Base-by-base conservation (phyloP, 1,140 invertebrate genomes). In the Leptopilina clavipes region DNA sequence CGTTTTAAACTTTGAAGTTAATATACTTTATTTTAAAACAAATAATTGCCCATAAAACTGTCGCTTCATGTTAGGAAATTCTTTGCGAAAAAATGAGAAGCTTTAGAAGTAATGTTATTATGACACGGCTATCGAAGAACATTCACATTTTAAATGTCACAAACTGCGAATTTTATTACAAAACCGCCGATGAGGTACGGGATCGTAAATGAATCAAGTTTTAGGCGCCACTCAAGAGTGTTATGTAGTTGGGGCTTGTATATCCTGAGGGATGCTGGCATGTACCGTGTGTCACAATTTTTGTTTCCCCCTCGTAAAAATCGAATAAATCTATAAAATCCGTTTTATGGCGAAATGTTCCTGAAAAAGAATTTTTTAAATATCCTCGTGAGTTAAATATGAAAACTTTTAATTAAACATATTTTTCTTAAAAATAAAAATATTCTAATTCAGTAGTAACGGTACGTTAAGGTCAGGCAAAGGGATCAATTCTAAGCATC, bases 121-220 rank as follows among this genome's bases (percentile, higher is more conserved):
- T n/a, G n/a, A 52, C n/a, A 17, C 14, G 5, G 14, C 17, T 52
- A 52, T 52, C 14, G 48, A 52, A 48, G n/a, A 48, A n/a, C 12
- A 17, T 17, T 7, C n/a, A 52, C 48, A 17, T 52, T 52, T 52
- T 17, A 52, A 52, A 52, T 52, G 6, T 43, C 76, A 52, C 65
- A 56, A 77, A 81, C 77, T 40, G n/a, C n/a, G 71, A 77, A 65
- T 72, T 75, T 70, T 75, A 73, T 56, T 72, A 14, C 37, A 59
- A n/a, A n/a, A 14, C 11, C 9, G 14, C 43, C 54, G 45, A 76
- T 83, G 76, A 79, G 78, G 70, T 44, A 19, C 45, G 25, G 72
- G 72, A 73, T 75, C 43, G 48, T 52, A 72, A 70, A 79, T 78
- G 75, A 79, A 54, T 79, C 80, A 83, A 83, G 73, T 83, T 83